These are phyloP conservation scores for Chascanopsetta lugubris DNA, from an alignment of 2,113 vertebrate genomes.

Conservation along the genomic window DNA sequence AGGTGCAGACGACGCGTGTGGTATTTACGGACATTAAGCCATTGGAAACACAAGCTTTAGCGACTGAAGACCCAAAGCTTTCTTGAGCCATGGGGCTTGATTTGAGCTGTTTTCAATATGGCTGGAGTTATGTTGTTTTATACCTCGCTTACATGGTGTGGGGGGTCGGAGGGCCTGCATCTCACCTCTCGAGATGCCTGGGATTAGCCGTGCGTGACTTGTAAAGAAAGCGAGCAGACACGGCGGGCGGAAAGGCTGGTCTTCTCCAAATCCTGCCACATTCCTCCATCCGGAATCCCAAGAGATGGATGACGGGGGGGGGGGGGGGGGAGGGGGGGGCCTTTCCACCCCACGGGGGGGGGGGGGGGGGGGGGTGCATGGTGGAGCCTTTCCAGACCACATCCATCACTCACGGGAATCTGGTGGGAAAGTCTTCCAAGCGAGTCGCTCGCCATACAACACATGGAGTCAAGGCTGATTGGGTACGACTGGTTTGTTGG, in stretches of 20 bases:
- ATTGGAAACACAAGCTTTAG: not conserved
- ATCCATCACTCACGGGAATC: conserved; percentile 60
- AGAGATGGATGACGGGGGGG: conserved; percentile 36
- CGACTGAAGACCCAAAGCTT: not conserved
- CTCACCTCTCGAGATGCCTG: conserved; percentile 53
- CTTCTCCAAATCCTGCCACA: conserved; percentile 60
- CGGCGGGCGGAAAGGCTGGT: conserved; percentile 43
- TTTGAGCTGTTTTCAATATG: conserved; percentile 12
- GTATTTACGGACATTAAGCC: conserved; percentile 3
- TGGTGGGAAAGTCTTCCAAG: conserved; percentile 71
- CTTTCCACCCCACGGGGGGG: conserved; percentile 47
- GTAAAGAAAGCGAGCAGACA: conserved; percentile 38
- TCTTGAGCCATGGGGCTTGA: not conserved
- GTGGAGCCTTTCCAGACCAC: conserved; percentile 59
- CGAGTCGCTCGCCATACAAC: conserved; percentile 32
- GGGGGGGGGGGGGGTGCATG: not conserved
- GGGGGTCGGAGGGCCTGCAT: conserved; percentile 34
- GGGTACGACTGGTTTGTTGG: conserved; percentile 6
- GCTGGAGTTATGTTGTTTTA: conserved; percentile 19
- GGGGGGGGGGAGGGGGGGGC: not conserved
- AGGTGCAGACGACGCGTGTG: not conserved
- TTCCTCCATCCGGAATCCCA: conserved; percentile 70
- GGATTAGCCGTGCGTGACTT: conserved; percentile 70
- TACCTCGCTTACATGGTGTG: conserved; percentile 9
- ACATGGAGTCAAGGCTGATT: conserved; percentile 49